phyloP scores from a whole-genome alignment of 2,888 invertebrate genomes.

The Lycocerus yunnanus region DNA sequence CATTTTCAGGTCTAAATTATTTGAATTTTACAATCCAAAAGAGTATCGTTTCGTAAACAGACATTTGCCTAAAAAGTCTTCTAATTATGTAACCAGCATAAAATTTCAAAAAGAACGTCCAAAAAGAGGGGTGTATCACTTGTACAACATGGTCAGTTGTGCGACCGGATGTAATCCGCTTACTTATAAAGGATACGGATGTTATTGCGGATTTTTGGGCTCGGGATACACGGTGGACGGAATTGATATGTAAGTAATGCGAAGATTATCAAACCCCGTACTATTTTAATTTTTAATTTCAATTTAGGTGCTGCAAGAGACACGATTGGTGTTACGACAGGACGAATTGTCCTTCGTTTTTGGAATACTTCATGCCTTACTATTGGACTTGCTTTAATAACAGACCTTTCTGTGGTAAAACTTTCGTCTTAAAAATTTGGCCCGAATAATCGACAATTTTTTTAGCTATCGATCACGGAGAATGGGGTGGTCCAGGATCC shows the following conservation, averaged over 20 bases:
- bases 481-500: constrained; percentile 63
- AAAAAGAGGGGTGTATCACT: constrained; percentile 76
- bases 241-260: constrained; percentile 69
- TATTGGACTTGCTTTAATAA: constrained; percentile 84
- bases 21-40: neutral
- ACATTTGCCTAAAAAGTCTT: neutral
- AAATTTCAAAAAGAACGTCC: constrained; percentile 51
- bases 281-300: constrained; percentile 20
- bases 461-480: constrained; percentile 62
- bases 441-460: constrained; percentile 12
- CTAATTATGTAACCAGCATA: neutral
- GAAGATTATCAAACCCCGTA: neutral
- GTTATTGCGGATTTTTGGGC: constrained; percentile 87
- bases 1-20: neutral
- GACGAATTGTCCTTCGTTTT: constrained; percentile 77
- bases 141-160: constrained; percentile 86
- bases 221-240: constrained; percentile 79
- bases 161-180: constrained; percentile 85
- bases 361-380: constrained; percentile 86
- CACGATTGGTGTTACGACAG: constrained; percentile 87
- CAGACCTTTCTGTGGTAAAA: constrained; percentile 74
- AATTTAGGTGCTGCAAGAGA: constrained; percentile 76
- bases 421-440: constrained; percentile 33
- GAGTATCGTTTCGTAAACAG: neutral
- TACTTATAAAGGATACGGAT: constrained; percentile 85